These are phyloP conservation scores for Brachionus paranguensis DNA, from an alignment of 1,140 invertebrate species.

Conservation along the genomic window DNA sequence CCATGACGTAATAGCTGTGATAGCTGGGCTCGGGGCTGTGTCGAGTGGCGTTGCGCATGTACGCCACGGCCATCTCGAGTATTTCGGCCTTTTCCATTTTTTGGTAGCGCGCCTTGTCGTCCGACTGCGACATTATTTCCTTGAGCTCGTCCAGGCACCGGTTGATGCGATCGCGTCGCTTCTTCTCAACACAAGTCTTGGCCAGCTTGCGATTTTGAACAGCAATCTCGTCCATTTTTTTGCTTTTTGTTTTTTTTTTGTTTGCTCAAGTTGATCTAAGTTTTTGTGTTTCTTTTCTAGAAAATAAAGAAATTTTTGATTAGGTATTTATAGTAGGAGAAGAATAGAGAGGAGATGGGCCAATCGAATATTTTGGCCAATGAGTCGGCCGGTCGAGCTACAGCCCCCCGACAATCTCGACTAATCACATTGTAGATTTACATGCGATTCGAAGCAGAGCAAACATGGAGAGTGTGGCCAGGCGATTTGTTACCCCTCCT, in stretches of 20 bases:
- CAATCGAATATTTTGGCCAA: constrained; percentile 18
- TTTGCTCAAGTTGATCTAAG: neutral
- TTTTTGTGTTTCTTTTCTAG: neutral
- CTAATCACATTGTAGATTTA: constrained; percentile 28
- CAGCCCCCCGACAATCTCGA: neutral
- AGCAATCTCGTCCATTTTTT: constrained; percentile 23
- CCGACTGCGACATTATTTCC: constrained; percentile 28
- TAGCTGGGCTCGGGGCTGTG: neutral
- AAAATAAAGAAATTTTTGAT: neutral
- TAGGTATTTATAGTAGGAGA: neutral
- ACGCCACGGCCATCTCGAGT: constrained; percentile 40
- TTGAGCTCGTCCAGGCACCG: constrained; percentile 37
- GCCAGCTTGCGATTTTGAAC: constrained; percentile 38
- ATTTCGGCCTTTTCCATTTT: constrained; percentile 41
- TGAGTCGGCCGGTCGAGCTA: neutral
- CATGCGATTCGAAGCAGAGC: neutral
- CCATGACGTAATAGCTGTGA: constrained; percentile 7
- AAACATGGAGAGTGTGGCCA: neutral
- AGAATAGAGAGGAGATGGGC: neutral
- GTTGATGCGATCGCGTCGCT: constrained; percentile 40
- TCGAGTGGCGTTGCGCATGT: neutral
- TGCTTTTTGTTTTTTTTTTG: neutral
- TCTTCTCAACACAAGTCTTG: constrained; percentile 41
- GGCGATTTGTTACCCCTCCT: neutral
- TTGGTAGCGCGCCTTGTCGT: constrained; percentile 40